Percentiles rank a stretch among this genome's conserved stretches.
These are phyloP conservation scores for Trichonephila inaurata DNA, from an alignment of 1,140 invertebrate species.

Conservation along the genomic window DNA sequence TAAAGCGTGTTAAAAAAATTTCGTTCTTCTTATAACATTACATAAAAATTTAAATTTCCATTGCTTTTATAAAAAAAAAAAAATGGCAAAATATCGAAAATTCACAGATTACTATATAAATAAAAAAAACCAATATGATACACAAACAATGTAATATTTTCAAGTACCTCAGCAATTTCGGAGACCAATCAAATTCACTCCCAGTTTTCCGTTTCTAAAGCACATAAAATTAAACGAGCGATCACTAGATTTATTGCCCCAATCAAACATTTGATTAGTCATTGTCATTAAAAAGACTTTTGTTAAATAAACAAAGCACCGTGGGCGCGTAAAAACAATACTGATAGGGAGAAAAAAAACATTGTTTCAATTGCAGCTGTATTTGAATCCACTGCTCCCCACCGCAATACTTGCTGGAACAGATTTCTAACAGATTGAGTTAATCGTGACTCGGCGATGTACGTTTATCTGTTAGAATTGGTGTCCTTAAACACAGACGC, in stretches of 20 bases:
- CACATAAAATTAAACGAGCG: neutral
- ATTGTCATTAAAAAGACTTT: neutral
- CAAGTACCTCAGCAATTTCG: neutral
- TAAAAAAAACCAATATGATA: no score
- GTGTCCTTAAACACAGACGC: conserved; percentile 58
- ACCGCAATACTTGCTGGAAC: conserved; percentile 62
- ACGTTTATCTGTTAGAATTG: conserved; percentile 29
- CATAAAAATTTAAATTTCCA: no score
- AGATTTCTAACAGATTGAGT: conserved; percentile 37
- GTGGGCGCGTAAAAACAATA: neutral
- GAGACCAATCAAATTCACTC: neutral
- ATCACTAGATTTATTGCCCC: neutral
- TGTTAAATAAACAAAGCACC: neutral
- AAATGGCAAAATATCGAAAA: no score
- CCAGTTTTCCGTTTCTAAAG: neutral
- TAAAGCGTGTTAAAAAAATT: no score
- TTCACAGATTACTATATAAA: no score
- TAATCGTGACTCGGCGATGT: conserved; percentile 45
- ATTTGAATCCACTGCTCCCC: neutral
- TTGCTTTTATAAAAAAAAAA: no score
- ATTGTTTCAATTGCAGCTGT: conserved; percentile 23
- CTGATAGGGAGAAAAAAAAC: neutral
- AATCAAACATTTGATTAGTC: neutral
- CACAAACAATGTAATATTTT: neutral
- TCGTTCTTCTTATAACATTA: no score